Percentiles rank a stretch among this genome's conserved stretches.
Conservation (phyloP, 2,888 invertebrate genomes). For the Podotricha telesiphe region DNA sequence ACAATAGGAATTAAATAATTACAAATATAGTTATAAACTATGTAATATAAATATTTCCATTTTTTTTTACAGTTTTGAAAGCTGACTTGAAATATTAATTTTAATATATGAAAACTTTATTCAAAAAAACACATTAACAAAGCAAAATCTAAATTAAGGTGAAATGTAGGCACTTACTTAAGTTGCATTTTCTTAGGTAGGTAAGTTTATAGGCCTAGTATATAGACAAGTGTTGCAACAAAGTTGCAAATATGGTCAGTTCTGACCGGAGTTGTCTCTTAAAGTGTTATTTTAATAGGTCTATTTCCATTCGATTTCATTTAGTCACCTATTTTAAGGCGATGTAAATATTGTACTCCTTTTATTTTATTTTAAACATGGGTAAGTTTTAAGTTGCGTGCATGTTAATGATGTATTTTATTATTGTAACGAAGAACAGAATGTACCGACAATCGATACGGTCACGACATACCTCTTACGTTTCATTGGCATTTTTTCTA, state of each 20-base stretch:
- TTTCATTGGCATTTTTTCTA: background rate
- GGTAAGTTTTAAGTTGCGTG: background rate
- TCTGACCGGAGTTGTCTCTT: slow-evolving; percentile 63
- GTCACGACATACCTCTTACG: background rate
- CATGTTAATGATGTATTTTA: background rate
- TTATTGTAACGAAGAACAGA: background rate
- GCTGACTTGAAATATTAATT: no score
- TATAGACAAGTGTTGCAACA: slow-evolving; percentile 50
- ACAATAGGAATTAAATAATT: no score
- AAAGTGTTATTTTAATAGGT: slow-evolving; percentile 63
- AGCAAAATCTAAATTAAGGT: background rate
- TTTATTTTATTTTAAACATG: slow-evolving; percentile 8
- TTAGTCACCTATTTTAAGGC: slow-evolving; percentile 29
- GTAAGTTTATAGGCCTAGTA: slow-evolving; percentile 20
- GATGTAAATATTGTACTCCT: slow-evolving; percentile 5
- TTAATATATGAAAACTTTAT: no score
- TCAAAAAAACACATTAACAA: background rate
- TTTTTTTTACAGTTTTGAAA: no score
- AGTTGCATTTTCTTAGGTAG: background rate
- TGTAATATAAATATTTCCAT: no score
- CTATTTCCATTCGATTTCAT: slow-evolving; percentile 46
- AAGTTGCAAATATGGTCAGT: slow-evolving; percentile 49
- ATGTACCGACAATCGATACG: background rate
- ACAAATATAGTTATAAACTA: no score
- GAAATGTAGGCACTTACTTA: background rate